Conservation (phyloP, 2,113 vertebrate species). For the Martes martes region DNA sequence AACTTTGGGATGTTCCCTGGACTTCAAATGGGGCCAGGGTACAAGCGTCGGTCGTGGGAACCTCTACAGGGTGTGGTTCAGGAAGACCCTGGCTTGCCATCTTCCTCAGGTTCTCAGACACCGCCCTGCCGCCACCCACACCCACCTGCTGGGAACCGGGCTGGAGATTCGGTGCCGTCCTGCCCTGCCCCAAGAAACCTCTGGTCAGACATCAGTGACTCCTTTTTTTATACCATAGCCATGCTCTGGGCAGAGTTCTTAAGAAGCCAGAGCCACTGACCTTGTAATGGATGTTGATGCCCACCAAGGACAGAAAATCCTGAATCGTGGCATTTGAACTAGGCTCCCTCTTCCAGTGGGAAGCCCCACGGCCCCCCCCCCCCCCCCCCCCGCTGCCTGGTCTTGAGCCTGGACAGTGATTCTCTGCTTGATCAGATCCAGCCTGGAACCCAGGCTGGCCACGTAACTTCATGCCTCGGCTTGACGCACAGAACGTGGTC, state of each 20-base stretch:
- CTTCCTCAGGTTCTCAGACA: background rate
- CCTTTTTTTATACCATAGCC: background rate
- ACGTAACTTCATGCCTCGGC: background rate
- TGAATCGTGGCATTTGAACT: background rate
- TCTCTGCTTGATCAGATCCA: background rate
- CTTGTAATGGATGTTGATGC: background rate
- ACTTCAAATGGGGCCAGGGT: background rate
- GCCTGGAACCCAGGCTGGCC: background rate
- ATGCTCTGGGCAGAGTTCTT: background rate
- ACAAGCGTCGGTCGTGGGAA: background rate
- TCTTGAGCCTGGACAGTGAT: background rate
- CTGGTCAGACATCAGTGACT: background rate
- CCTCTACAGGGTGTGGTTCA: background rate
- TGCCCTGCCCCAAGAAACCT: background rate
- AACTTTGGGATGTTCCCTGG: background rate
- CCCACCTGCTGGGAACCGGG: background rate
- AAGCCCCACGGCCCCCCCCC: background rate
- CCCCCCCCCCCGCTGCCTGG: background rate
- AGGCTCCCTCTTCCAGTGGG: background rate
- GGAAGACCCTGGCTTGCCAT: background rate
- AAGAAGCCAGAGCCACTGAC: background rate
- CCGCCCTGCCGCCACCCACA: background rate
- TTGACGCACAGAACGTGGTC: rapidly evolving
- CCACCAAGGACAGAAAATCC: background rate
- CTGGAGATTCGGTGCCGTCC: background rate